Evolutionary conservation across 2,797 vertebrate species (phyloP).

Genomic region (Fistularia tabacaria): DNA sequence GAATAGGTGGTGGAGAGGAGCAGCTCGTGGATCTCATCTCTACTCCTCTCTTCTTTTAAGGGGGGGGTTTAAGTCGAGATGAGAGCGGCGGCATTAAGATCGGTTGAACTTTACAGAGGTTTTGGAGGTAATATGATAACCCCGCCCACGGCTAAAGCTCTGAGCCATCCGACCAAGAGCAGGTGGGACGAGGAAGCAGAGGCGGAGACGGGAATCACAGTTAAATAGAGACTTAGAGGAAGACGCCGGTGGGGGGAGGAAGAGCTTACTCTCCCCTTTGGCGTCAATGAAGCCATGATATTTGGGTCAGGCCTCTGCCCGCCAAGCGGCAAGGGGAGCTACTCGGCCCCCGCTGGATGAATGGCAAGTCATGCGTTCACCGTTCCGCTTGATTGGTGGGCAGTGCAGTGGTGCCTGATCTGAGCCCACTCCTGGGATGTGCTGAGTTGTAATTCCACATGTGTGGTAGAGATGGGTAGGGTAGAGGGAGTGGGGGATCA

Average conservation of each 20-base stretch:
- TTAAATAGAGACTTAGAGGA: no score
- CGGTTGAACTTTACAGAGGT: no score
- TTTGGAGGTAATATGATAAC: constrained; percentile 68
- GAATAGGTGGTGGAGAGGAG: no score
- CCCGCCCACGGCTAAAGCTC: constrained; percentile 50
- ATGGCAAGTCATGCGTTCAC: constrained; percentile 54
- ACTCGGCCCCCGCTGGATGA: constrained; percentile 47
- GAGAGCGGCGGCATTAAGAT: constrained; percentile 53
- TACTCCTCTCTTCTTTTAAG: no score
- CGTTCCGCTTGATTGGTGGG: constrained; percentile 47
- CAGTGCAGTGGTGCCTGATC: constrained; percentile 26
- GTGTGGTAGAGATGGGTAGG: constrained; percentile 12
- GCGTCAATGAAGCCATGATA: constrained; percentile 11
- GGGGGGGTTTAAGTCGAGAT: constrained; percentile 30
- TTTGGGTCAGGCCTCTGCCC: constrained; percentile 62
- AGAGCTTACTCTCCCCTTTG: no score
- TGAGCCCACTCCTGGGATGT: constrained; percentile 13
- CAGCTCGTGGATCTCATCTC: no score
- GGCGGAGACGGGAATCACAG: no score
- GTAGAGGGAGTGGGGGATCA: no score
- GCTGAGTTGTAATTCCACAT: constrained; percentile 47
- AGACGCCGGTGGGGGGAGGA: no score
- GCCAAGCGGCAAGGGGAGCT: constrained; percentile 45
- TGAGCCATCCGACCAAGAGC: constrained; percentile 38
- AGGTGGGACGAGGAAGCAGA: constrained; percentile 13